Evolutionary conservation across 2,888 invertebrate genomes (phyloP).

Genomic region (Acronicta aceris): DNA sequence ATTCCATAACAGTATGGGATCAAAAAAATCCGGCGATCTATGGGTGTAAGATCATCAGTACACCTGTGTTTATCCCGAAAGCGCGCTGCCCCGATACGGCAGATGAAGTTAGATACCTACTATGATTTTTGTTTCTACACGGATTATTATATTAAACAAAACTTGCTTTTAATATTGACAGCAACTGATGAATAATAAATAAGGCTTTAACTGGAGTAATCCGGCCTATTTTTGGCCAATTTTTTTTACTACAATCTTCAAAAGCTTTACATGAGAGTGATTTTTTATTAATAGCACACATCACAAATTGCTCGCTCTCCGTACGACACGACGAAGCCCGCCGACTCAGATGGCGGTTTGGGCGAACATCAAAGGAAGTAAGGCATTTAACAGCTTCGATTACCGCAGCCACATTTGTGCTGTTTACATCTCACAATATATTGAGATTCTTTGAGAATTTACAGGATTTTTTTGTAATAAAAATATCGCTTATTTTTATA

Average conservation of each 20-base stretch:
- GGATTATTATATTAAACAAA: too few species aligned
- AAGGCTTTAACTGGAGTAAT: neutral
- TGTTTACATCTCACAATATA: constrained; percentile 13
- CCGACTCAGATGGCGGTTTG: constrained; percentile 21
- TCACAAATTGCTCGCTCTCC: constrained; percentile 23
- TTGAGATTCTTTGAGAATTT: constrained; percentile 13
- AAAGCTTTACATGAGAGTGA: constrained; percentile 12
- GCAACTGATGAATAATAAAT: neutral
- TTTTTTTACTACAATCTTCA: constrained; percentile 23
- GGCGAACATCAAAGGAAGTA: constrained; percentile 40
- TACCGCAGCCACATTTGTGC: constrained; percentile 17
- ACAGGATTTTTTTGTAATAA: neutral
- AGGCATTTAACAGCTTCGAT: constrained; percentile 41
- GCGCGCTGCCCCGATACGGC: too few species aligned
- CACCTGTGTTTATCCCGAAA: too few species aligned
- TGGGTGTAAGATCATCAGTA: too few species aligned
- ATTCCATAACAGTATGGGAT: too few species aligned
- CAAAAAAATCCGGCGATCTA: too few species aligned
- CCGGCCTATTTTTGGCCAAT: too few species aligned
- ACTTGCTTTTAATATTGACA: too few species aligned
- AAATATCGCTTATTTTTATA: neutral
- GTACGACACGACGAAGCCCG: constrained; percentile 9
- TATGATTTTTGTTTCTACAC: too few species aligned
- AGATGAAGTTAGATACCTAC: too few species aligned
- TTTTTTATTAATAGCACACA: constrained; percentile 15